phyloP scores from a whole-genome alignment of 37 sponge, comb jelly and placozoan species.

The Diacarnus erythraeanus region DNA sequence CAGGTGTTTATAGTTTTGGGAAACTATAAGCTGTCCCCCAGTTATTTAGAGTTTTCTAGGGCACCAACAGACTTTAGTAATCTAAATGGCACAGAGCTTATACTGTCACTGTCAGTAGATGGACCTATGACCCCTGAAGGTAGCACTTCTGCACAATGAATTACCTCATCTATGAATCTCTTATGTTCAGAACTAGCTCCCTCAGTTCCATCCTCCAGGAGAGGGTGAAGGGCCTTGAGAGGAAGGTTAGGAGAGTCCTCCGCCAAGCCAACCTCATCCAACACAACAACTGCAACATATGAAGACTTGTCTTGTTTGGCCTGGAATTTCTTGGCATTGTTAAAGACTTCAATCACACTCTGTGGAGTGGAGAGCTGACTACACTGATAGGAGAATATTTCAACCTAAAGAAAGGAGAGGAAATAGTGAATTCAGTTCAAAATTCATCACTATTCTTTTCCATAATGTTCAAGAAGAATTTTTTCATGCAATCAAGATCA shows the following conservation, averaged over 20 bases:
- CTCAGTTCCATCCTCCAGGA: slow-evolving; percentile 91
- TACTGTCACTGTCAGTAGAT: no score
- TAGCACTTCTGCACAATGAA: no score
- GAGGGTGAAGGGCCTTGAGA: slow-evolving; percentile 91
- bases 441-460: no score
- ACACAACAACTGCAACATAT: slow-evolving; percentile 82
- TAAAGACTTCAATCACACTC: slow-evolving; percentile 82
- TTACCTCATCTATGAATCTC: slow-evolving; percentile 9
- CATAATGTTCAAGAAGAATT: no score
- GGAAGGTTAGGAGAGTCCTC: slow-evolving; percentile 94
- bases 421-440: no score
- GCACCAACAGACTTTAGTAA: no score
- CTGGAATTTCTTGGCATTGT: slow-evolving; percentile 65
- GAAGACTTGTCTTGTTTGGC: slow-evolving; percentile 48
- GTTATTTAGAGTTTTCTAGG: no score
- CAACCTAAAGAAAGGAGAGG: slow-evolving; percentile 42
- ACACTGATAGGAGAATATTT: slow-evolving; percentile 89
- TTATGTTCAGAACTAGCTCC: slow-evolving; percentile 61
- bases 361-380: slow-evolving; percentile 86
- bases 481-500: no score
- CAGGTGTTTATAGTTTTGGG: no score
- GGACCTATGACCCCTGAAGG: no score
- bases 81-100: no score
- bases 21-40: no score
- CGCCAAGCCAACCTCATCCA: slow-evolving; percentile 96